phyloP scores from a whole-genome alignment of 2,888 invertebrate genomes.

The Heliconius hortense region DNA sequence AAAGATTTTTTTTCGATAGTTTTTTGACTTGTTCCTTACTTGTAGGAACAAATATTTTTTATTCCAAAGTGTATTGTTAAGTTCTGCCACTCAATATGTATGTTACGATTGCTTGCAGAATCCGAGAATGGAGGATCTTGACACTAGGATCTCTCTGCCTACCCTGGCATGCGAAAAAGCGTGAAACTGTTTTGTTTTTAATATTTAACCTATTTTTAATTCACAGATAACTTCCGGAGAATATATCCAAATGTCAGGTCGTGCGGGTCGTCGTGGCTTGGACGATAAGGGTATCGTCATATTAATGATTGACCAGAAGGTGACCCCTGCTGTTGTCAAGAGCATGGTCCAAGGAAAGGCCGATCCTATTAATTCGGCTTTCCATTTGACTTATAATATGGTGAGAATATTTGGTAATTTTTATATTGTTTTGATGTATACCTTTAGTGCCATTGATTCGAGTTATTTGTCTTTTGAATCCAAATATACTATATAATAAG shows the following conservation, averaged over 20 bases:
- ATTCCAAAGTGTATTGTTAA: not conserved
- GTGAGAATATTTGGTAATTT: constrained; percentile 72
- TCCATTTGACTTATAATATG: constrained; percentile 99
- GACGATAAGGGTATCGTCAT: constrained; percentile 99
- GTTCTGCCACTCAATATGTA: not conserved
- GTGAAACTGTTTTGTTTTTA: not conserved
- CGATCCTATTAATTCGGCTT: constrained; percentile 99
- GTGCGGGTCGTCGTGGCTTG: constrained; percentile 97
- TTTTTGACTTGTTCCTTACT: too few relatives aligned
- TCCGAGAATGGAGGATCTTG: not conserved
- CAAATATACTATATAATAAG: too few relatives aligned
- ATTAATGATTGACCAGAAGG: constrained; percentile 98
- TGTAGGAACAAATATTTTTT: too few relatives aligned
- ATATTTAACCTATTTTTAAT: not conserved
- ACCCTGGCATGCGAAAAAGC: not conserved
- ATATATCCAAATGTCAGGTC: constrained; percentile 99
- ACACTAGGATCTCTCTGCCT: not conserved
- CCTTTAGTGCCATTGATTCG: not conserved
- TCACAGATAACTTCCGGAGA: constrained; percentile 94
- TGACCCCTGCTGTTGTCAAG: constrained; percentile 89
- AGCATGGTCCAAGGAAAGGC: constrained; percentile 94
- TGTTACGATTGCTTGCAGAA: too few relatives aligned
- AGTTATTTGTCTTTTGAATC: not conserved
- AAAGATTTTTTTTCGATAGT: too few relatives aligned
- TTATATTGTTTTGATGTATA: not conserved